Base-by-base conservation (phyloP, 2,113 vertebrate genomes). In the Hemiprocne comata region DNA sequence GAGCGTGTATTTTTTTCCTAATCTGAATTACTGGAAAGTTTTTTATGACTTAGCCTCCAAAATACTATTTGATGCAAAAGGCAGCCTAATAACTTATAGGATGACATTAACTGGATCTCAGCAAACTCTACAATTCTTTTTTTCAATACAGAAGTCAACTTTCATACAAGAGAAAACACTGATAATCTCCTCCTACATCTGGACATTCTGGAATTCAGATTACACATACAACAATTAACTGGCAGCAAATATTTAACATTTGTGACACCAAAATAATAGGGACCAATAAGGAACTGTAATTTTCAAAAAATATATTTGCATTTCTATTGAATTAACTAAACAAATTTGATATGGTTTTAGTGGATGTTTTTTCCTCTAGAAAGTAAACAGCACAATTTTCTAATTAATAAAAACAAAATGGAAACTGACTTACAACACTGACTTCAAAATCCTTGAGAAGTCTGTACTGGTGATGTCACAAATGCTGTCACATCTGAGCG, bases 391-490 rank as follows among this genome's bases (percentile, higher is more conserved):
- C 55, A 96, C 58, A 64, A 51, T 95, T 77, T 67, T 88, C 84
- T 90, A 71, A 79, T 91, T 84, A 95, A 90, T 50, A 94, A 85
- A 94, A 96, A 73, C 36, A 19, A 85, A 92, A 93, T 29, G 64
- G 76, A 93, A 93, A 90, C 76, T 42, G 75, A 67, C 85, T 79
- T 96, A 94, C 86, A 95, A 91, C 71, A 96, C 74, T 94, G 82
- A 93, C 91, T 91, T 94, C 80, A 94, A 97, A 96, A 94, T 71
- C 93, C 78, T 94, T 97, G 85, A 91, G 62, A 89, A 95, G 74
- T 95, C 94, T 95, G 91, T 96, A 93, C 89, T 95, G 89, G 82
- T 89, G 96, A 94, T 95, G 87, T 93, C 94, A 96, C 78, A 97
- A 96, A 96, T 95, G 87, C 81, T 96, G 93, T 85, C 94, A 91